Evolutionary conservation across 2,888 invertebrate species (phyloP), one percentile per base, ranked within the genome.

Genomic region (Amblyteles armatorius): DNA sequence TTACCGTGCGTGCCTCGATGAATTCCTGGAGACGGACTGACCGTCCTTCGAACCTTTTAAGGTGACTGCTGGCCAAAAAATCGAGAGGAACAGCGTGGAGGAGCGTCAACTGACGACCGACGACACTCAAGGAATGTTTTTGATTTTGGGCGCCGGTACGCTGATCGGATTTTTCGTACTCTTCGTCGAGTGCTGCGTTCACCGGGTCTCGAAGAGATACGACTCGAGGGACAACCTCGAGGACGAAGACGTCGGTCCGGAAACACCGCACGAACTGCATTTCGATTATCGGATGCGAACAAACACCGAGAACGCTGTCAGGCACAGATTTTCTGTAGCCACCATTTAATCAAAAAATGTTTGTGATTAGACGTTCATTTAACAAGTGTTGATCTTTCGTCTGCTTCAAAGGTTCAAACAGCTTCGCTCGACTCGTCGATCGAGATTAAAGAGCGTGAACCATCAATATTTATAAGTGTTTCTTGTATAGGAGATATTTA

Each of bases 81-180:
- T 84, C 4, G 67, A 78, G 63, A 85, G 87, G 44, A 77, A 94
- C 9, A 93, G 94, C 57, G 94, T 95, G 33, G 96, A 96, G 92
- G 97, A 97, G 91, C 95, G 97, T 85, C 96, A 96, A 29, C 92
- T 97, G n/a, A 96, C 96, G 0, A 94, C 97, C 44, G 97, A 97
- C 89, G 97, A 97, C 86, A 97, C 97, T 0, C 97, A 97, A 94
- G 97, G 97, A 11, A 97, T 97, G 97, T 97, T 97, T 90, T 93
- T 97, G 3, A 94, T 97, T 0, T 94, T 97, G 87, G 96, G 95
- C 5, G 95, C 96, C 60, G 97, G 97, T 0, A 96, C 96, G 90
- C 90, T 96, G 0, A 91, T 96, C 36, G 97, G 96, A 4, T 95
- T 94, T 0, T 94, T 95, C 3, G 95, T 96, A 3, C 93, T 97